Evolutionary conservation across 2,113 vertebrate genomes (phyloP), one percentile per base, ranked within the genome.

Genomic region (Felis catus): DNA sequence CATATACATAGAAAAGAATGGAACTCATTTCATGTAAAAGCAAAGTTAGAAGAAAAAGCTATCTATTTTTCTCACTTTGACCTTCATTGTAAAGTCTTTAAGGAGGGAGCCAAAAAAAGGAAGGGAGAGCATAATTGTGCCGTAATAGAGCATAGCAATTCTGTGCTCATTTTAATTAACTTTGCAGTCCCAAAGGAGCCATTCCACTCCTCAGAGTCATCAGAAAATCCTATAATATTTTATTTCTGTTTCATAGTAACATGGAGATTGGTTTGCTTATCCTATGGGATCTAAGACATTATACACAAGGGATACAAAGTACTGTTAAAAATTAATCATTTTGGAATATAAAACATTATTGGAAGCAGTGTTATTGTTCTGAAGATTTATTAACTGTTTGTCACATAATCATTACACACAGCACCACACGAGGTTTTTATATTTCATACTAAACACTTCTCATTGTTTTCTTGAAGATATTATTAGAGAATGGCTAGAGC

Each of bases 161-260:
- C 85, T 91, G 39, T 80, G 81, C 61, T 97, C 84, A 89, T 97
- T 97, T 97, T 98, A 97, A 97, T 97, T 97, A 98, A 97, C 96
- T 97, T 84, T 94, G 15, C 61, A 36, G 25, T 97, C 97, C 91
- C 95, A 1, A 25, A 91, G 88, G 92, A 97, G 83, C 41, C 70
- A 86, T 97, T 92, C 61, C 88, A 45, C 78, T 97, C 90, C 80
- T 97, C 81, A 83, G 95, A 98, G 94, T 95, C 95, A 97, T 97
- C 90, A 96, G 92, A 89, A 97, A 97, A 95, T 96, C 58, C 88
- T 97, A 68, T 97, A 93, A 95, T 97, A 98, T 97, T 97, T 97
- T 97, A 97, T 96, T 96, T 97, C 95, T 96, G 85, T 86, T 96
- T 92, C 68, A 71, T 66, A 83, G 91, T 93, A 93, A 65, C 48